Conservation (phyloP, 2,888 invertebrate species). For the Eupithecia centaureata region DNA sequence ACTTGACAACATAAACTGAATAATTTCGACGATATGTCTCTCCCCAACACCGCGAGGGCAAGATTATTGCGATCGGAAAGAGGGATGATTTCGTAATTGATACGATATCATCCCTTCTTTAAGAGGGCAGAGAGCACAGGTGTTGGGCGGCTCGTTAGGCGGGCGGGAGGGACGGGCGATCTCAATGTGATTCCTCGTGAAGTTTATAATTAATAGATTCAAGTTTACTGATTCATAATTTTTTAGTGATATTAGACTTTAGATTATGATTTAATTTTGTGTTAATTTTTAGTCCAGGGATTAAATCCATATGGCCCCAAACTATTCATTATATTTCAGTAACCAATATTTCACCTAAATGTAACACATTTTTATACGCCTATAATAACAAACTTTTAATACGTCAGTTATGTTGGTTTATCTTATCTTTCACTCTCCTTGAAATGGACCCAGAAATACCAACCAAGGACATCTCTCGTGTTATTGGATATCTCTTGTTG, state of each 20-base stretch:
- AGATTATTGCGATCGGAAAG: slow-evolving; percentile 36
- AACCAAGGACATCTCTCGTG: not conserved
- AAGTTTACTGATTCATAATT: not conserved
- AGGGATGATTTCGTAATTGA: slow-evolving; percentile 48
- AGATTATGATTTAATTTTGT: too few relatives aligned
- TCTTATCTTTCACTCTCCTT: too few relatives aligned
- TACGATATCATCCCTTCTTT: slow-evolving; percentile 26
- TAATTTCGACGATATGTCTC: slow-evolving; percentile 22
- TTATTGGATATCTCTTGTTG: not conserved
- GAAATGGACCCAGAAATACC: not conserved
- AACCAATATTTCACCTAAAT: too few relatives aligned
- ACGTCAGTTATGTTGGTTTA: too few relatives aligned
- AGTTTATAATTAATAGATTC: not conserved
- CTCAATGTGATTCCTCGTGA: slow-evolving; percentile 33
- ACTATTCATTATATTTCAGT: too few relatives aligned
- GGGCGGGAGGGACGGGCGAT: slow-evolving; percentile 27
- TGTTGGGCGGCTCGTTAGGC: slow-evolving; percentile 42
- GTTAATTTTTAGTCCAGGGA: too few relatives aligned
- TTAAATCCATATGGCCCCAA: too few relatives aligned
- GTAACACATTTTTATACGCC: too few relatives aligned
- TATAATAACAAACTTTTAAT: too few relatives aligned
- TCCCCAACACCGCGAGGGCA: slow-evolving; percentile 27
- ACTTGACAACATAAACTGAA: slow-evolving; percentile 21
- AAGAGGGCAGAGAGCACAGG: slow-evolving; percentile 39
- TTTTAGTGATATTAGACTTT: too few relatives aligned